phyloP scores from a whole-genome alignment of 2,888 invertebrate species.

The Caenorhabditis sp. region DNA sequence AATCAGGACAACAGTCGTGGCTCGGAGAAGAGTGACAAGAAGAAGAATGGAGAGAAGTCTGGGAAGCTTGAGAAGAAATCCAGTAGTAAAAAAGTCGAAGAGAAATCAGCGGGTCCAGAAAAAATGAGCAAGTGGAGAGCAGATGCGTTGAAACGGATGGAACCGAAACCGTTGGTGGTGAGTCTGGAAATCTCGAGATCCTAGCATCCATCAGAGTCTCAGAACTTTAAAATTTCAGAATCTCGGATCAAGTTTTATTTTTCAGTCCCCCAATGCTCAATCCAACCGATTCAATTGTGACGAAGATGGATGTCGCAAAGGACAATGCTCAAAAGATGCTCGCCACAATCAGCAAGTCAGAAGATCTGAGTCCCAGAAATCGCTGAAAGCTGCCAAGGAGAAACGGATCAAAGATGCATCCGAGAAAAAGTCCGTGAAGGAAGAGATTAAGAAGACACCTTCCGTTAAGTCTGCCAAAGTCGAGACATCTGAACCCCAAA shows the following conservation, averaged over 20 bases:
- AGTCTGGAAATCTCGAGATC: neutral
- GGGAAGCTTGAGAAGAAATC: neutral
- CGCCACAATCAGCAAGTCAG: constrained; percentile 19
- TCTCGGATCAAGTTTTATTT: no score
- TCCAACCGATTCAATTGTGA: constrained; percentile 20
- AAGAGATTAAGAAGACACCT: no score
- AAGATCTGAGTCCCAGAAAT: constrained; percentile 11
- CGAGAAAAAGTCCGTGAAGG: neutral
- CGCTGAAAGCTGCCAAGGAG: constrained; percentile 6
- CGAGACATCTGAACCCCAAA: neutral
- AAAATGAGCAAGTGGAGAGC: constrained; percentile 35
- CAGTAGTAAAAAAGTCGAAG: neutral
- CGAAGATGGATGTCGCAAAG: constrained; percentile 36
- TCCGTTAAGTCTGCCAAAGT: neutral
- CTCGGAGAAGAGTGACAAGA: neutral
- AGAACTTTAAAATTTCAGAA: no score
- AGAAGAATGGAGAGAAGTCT: neutral
- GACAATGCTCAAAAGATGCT: constrained; percentile 35
- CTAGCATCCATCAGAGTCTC: no score
- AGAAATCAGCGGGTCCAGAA: neutral
- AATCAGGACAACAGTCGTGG: neutral
- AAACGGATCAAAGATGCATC: constrained; percentile 5
- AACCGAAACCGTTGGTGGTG: constrained; percentile 26
- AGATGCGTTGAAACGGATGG: constrained; percentile 10
- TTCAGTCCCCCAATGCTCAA: constrained; percentile 41